Evolutionary conservation across 2,888 invertebrate species (phyloP), one percentile per base, ranked within the genome.

Genomic region (Uropetala carovei): DNA sequence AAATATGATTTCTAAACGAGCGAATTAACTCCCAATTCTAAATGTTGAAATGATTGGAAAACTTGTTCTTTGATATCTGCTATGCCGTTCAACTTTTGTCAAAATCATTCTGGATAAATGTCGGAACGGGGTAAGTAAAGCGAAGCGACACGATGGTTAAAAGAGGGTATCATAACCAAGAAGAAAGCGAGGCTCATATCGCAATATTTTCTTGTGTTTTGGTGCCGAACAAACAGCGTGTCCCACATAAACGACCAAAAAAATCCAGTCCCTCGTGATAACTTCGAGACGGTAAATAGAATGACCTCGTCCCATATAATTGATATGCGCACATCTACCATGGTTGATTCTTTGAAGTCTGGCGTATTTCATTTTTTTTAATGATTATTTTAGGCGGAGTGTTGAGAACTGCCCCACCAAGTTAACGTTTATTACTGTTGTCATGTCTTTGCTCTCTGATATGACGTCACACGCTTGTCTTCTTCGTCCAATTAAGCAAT

Each of bases 231-330:
- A 89, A 89, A 64, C 56, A 64, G 64, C 64, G 68, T 68, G 89
- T 16, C 89, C 64, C 89, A 86, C 89, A 89, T 64, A 43, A 16
- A 68, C 43, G 59, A 14, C 43, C 43, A 89, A 60, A 64, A 18
- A 18, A 30, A 89, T 89, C 43, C 43, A 60, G 89, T 60, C 64
- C n/a, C 16, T 27, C 64, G 14, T 43, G 89, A 89, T 89, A 89
- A 89, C 89, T 86, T 86, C 27, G 57, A 11, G 11, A 43, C 60
- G 43, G 68, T n/a, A 58, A 30, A 60, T 64, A n/a, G 89, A 64
- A 43, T 64, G 89, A n/a, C 89, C 89, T 89, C 64, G 89, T 89
- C 64, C 89, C 64, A 56, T 43, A 83, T 64, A 89, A 64, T 60
- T 89, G 64, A 64, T 75, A 27, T 75, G 64, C 64, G 89, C 64